Percentiles rank a stretch among this genome's conserved stretches.
These are phyloP conservation scores for Scaptomyza pallida DNA, from an alignment of 1,140 invertebrate genomes.

Conservation along the genomic window DNA sequence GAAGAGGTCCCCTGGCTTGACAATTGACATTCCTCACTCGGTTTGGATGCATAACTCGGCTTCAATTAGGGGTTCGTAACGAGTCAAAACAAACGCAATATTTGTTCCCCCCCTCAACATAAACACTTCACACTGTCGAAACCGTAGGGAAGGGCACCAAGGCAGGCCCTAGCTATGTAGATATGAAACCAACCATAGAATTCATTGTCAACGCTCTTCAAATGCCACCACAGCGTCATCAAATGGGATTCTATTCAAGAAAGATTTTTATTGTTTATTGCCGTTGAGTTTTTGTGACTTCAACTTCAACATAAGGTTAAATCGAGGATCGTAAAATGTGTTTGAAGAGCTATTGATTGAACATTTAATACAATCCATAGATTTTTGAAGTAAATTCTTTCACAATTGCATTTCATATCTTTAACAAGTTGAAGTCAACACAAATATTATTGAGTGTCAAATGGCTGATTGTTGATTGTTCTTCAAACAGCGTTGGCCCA, in stretches of 20 bases:
- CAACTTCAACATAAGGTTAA: too few species aligned
- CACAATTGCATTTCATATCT: too few species aligned
- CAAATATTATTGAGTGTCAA: too few species aligned
- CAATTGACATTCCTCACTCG: slow-evolving; percentile 29
- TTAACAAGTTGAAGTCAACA: neutral
- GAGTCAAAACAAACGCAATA: slow-evolving; percentile 37
- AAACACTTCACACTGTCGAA: slow-evolving; percentile 13
- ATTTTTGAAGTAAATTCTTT: too few species aligned
- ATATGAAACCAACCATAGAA: neutral
- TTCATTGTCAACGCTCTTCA: neutral
- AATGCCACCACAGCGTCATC: neutral
- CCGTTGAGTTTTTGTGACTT: too few species aligned
- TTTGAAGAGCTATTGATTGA: too few species aligned
- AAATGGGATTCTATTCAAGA: neutral
- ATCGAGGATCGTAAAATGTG: too few species aligned
- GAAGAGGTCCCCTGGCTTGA: slow-evolving; percentile 4
- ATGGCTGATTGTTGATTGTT: too few species aligned
- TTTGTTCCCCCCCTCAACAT: slow-evolving; percentile 5
- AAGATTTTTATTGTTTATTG: slow-evolving; percentile 2
- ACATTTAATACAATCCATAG: too few species aligned
- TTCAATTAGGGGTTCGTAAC: slow-evolving; percentile 47
- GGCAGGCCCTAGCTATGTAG: neutral
- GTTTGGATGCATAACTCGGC: slow-evolving; percentile 12
- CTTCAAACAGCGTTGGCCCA: neutral
- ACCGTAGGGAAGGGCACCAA: too few species aligned